Evolutionary conservation across 2,113 vertebrate species (phyloP).

Genomic region (Entelurus aequoreus): DNA sequence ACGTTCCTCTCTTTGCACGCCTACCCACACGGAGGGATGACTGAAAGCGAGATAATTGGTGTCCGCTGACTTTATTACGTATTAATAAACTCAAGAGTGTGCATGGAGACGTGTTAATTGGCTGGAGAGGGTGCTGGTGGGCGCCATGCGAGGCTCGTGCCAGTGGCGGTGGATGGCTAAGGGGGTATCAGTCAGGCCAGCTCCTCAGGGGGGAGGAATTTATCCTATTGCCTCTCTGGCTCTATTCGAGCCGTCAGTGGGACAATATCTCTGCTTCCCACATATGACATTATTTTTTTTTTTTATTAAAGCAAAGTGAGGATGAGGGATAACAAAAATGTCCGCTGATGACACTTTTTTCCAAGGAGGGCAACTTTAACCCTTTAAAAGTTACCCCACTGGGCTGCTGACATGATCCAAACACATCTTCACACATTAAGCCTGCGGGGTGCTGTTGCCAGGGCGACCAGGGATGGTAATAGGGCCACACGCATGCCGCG

Average conservation of each 20-base stretch:
- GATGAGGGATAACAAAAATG: not conserved
- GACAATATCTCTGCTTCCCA: constrained; percentile 14
- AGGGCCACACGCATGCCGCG: constrained; percentile 66
- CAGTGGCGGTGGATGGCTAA: not conserved
- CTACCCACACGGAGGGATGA: constrained; percentile 8
- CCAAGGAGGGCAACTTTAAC: constrained; percentile 6
- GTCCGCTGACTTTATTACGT: constrained; percentile 35
- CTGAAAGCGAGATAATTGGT: constrained; percentile 43
- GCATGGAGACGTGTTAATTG: constrained; percentile 51
- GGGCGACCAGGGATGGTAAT: constrained; percentile 70
- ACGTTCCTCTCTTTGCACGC: not conserved
- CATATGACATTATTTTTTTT: not conserved
- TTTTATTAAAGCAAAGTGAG: not conserved
- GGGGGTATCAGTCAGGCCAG: constrained; percentile 41
- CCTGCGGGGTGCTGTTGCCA: constrained; percentile 71
- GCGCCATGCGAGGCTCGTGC: constrained; percentile 20
- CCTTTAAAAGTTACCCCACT: constrained; percentile 13
- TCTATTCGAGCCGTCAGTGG: constrained; percentile 20
- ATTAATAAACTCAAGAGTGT: constrained; percentile 45
- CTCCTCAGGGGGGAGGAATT: constrained; percentile 35
- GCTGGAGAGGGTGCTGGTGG: constrained; percentile 33
- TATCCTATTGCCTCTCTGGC: constrained; percentile 30
- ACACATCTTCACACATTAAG: constrained; percentile 26
- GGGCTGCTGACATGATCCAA: constrained; percentile 16
- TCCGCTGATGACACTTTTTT: too few relatives aligned